Evolutionary conservation across 2,888 invertebrate genomes (phyloP), one percentile per base, ranked within the genome.

Genomic region (Agrotis ipsilon): DNA sequence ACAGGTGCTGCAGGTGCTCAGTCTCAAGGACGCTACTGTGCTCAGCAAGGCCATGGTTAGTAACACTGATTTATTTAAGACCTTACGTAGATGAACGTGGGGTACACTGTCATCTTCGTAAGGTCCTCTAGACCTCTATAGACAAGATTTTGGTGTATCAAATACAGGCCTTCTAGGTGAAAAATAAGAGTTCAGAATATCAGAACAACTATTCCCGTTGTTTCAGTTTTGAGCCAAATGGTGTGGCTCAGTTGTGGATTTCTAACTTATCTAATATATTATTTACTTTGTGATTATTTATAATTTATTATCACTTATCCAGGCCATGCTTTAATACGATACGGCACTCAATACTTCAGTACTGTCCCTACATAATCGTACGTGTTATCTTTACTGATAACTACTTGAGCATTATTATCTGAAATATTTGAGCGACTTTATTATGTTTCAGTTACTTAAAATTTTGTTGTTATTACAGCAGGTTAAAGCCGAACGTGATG

Each of bases 1-100:
- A 55, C 98, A 98, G 94, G 97, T 97, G 83, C 96, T 98, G 88
- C 98, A 98, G 94, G 98, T 98, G 86, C 97, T 98, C 89, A 98
- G 98, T 72, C 96, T 98, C 79, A 98, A 98, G 95, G 98, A 98
- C 93, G 98, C 98, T 80, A 97, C 98, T 75, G 97, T 97, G 75
- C 96, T 98, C 83, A 97, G 97, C 86, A 98, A 98, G 94, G 98
- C 98, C 68, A 98, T 98, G 97, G 98, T 94, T 57, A 75, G 82
- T 75, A 55, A 0, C 45, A n/a, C n/a, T n/a, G n/a, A n/a, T n/a
- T n/a, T n/a, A n/a, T n/a, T n/a, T n/a, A n/a, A n/a, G n/a, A n/a
- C n/a, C n/a, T n/a, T n/a, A n/a, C n/a, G n/a, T n/a, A n/a, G n/a
- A n/a, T n/a, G n/a, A n/a, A n/a, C n/a, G n/a, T n/a, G n/a, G n/a